Percentiles rank a stretch among this genome's conserved stretches.
Evolutionary conservation across 2,113 vertebrate species (phyloP).

Genomic region (Tretioscincus oriximinensis): DNA sequence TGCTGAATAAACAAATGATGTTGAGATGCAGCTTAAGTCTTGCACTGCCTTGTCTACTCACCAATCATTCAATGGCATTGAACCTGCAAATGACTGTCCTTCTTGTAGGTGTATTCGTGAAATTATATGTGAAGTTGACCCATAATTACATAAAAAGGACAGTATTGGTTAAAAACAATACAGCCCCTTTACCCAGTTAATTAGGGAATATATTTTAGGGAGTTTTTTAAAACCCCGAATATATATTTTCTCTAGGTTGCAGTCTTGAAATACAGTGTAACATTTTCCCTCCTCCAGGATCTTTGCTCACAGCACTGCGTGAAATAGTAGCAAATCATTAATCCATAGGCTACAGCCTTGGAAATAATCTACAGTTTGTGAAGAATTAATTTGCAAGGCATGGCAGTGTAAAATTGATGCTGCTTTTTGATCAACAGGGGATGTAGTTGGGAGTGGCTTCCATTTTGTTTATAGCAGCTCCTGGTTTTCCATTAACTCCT

Average conservation of each 20-base stretch:
- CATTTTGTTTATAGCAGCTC: neutral
- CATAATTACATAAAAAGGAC: neutral
- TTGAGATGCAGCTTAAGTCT: no score
- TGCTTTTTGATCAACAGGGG: neutral
- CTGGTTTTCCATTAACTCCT: neutral
- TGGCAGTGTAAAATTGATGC: neutral
- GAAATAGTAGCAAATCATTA: rapidly evolving
- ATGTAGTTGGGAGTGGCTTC: neutral
- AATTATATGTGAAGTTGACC: no score
- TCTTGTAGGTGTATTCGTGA: neutral
- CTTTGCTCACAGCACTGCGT: neutral
- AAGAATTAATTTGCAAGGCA: conserved; percentile 13
- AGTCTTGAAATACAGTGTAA: neutral
- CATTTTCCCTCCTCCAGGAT: neutral
- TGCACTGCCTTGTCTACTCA: no score
- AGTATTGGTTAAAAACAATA: rapidly evolving
- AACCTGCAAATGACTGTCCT: neutral
- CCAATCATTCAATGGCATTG: no score
- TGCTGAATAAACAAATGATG: no score
- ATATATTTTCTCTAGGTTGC: neutral
- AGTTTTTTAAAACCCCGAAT: neutral
- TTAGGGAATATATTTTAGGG: neutral
- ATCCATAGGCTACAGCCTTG: rapidly evolving
- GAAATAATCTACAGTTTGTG: neutral
- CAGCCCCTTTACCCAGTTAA: neutral